Evolutionary conservation across 2,113 vertebrate species (phyloP), one percentile per base, ranked within the genome.

Genomic region (Lasiurus borealis): DNA sequence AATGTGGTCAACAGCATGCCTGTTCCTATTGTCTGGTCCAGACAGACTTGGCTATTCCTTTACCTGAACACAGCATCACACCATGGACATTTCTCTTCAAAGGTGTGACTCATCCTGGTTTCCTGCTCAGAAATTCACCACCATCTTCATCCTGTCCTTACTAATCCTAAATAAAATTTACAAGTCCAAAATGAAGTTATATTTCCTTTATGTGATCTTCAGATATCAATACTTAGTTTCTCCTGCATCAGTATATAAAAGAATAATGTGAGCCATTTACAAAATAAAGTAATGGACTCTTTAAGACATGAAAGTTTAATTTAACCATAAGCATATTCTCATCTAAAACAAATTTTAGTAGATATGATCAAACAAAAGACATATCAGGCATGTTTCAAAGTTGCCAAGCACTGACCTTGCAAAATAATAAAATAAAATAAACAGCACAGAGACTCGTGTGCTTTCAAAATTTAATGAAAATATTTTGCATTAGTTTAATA

Each of bases 401-500:
- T 52, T 62, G 21, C 21, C 36, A 82, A 25, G 52, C 3, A 73
- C 9, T 77, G 14, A 69, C 1, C 59, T 64, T 25, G 7, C 31
- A 90, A 48, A 18, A 75, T 73, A 14, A 31, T 29, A 87, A 50
- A 14, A 59, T 40, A 40, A 76, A 91, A 80, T 75, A 59, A 68
- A 18, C 19, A 40, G 0, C n/a, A 46, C 57, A 50, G 21, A n/a
- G 75, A 92, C 62, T 50, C 57, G 23, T 64, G 8, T 34, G 21
- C 36, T 93, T 91, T 66, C 10, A 87, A 59, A 77, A 54, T 46
- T 48, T 66, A 82, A 40, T 59, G 36, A 66, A 96, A 73, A 84
- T 78, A 11, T n/a, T 83, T 88, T 90, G 25, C 36, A 16, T 40
- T 34, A 66, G 27, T 82, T 14, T 18, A 40, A 36, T 62, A 54